Evolutionary conservation across 2,113 vertebrate species (phyloP).

Genomic region (Petrocephalus microphthalmus): DNA sequence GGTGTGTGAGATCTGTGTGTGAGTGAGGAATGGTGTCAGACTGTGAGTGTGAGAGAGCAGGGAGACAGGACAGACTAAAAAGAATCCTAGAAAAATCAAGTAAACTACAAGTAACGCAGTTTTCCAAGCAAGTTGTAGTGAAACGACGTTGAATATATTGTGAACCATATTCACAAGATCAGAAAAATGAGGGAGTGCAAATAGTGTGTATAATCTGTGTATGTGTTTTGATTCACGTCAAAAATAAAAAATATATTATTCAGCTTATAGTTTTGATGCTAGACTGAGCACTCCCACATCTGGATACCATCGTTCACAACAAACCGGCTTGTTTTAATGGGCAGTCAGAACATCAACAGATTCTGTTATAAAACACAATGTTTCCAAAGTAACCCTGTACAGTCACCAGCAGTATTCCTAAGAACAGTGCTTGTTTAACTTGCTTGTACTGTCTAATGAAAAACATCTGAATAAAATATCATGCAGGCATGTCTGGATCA

Average conservation of each 20-base stretch:
- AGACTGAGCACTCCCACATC: background rate
- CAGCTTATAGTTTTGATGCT: background rate
- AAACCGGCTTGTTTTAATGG: background rate
- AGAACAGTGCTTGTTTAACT: background rate
- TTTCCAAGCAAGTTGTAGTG: background rate
- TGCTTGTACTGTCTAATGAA: background rate
- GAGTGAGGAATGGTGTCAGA: background rate
- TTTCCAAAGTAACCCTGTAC: background rate
- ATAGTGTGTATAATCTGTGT: background rate
- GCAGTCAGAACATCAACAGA: conserved; percentile 2
- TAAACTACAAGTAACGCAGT: background rate
- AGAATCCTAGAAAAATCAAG: background rate
- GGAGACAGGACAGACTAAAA: background rate
- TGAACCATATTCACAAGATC: background rate
- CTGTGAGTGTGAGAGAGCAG: background rate
- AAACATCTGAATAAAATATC: background rate
- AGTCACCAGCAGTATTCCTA: background rate
- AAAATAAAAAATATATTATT: background rate
- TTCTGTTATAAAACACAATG: conserved; percentile 1
- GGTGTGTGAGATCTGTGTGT: background rate
- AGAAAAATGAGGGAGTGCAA: background rate
- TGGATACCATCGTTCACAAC: background rate
- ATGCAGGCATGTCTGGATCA: background rate
- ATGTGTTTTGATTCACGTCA: background rate
- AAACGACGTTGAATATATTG: background rate